Evolutionary conservation across 2,797 vertebrate species (phyloP).

Genomic region (Fistularia commersonii): DNA sequence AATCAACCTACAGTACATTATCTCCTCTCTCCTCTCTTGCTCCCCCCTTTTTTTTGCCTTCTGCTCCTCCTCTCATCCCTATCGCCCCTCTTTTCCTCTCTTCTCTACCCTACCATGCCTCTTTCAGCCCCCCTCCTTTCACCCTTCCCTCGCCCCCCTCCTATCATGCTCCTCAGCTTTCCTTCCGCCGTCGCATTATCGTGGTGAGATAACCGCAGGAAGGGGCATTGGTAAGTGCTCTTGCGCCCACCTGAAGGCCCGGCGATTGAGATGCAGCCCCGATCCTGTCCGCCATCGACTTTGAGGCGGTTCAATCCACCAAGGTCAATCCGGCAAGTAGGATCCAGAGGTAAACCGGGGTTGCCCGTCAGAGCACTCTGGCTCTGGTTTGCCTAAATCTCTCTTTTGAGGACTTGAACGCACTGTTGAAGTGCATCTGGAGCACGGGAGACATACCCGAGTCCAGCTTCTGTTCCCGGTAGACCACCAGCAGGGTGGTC

Average conservation of each 20-base stretch:
- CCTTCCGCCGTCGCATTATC: slow-evolving; percentile 56
- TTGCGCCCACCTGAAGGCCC: slow-evolving; percentile 41
- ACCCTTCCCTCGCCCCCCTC: slow-evolving; percentile 9
- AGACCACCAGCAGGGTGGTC: no score
- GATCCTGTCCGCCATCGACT: slow-evolving; percentile 19
- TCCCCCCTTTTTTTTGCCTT: slow-evolving; percentile 17
- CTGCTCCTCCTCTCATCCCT: slow-evolving; percentile 14
- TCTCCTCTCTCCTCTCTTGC: slow-evolving; percentile 54
- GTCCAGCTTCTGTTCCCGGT: no score
- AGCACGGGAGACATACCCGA: no score
- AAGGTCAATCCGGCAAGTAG: slow-evolving; percentile 20
- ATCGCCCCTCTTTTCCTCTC: slow-evolving; percentile 41
- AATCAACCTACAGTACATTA: slow-evolving; percentile 74
- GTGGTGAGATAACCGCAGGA: slow-evolving; percentile 48
- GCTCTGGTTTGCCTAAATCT: no score
- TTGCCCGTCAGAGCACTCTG: no score
- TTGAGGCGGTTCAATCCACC: slow-evolving; percentile 12
- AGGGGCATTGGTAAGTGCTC: slow-evolving; percentile 45
- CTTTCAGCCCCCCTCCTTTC: slow-evolving; percentile 15
- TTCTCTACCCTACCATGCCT: slow-evolving; percentile 19
- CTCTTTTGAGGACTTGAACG: no score
- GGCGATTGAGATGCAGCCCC: slow-evolving; percentile 35
- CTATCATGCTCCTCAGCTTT: slow-evolving; percentile 49
- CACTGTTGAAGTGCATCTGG: no score
- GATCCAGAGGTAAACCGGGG: not conserved